A percentile compares a stretch with the other conserved stretches of the same genome.
These are phyloP conservation scores for Muntiacus muntjak DNA, from an alignment of 2,113 vertebrate genomes.

Conservation along the genomic window DNA sequence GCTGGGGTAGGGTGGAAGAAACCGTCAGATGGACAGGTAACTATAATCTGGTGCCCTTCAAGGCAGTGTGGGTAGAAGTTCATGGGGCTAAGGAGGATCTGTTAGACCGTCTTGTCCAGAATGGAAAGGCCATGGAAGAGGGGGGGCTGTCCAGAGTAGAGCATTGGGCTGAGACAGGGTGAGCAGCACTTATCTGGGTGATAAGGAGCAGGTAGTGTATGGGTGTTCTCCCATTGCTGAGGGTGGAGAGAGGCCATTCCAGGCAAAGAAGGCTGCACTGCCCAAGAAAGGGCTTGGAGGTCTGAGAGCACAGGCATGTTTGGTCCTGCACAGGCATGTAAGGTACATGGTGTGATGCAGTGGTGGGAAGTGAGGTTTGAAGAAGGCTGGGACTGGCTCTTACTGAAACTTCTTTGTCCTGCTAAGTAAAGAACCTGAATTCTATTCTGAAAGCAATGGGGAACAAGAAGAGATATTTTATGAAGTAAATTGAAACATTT, in stretches of 20 bases:
- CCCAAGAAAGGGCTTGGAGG: neutral
- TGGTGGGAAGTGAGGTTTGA: neutral
- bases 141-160: neutral
- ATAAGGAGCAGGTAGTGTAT: neutral
- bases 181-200: neutral
- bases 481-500: neutral
- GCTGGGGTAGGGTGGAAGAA: neutral
- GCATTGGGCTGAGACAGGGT: neutral
- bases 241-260: neutral
- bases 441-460: neutral
- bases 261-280: neutral
- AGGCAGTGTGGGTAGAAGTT: neutral
- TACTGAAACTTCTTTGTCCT: constrained; percentile 28
- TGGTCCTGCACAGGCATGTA: neutral
- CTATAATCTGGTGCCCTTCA: neutral
- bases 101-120: neutral
- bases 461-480: neutral
- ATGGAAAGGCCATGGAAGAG: neutral
- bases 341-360: neutral
- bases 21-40: neutral
- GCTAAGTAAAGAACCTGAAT: neutral
- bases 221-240: neutral
- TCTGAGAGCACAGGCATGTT: neutral
- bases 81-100: neutral
- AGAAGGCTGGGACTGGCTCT: constrained; percentile 13